phyloP scores from a whole-genome alignment of 2,113 vertebrate species.

The Eclectus roratus region DNA sequence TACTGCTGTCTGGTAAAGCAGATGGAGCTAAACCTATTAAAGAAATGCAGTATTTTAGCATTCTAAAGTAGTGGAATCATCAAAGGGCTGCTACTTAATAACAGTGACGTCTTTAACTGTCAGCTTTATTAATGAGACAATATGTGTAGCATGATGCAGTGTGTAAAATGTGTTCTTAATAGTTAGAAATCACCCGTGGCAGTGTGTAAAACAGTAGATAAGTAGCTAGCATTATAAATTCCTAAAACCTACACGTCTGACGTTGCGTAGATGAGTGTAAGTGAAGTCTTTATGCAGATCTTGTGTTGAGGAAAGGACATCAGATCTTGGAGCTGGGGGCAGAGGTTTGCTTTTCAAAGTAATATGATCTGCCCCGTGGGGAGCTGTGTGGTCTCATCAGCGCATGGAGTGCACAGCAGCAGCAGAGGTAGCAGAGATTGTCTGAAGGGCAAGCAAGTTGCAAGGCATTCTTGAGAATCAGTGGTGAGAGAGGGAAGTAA shows the following conservation, averaged over 20 bases:
- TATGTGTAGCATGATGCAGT: neutral
- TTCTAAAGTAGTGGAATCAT: neutral
- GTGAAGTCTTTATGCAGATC: neutral
- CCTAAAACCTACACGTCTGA: neutral
- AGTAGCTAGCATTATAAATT: neutral
- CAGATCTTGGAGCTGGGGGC: neutral
- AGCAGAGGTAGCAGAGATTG: neutral
- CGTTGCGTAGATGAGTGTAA: neutral
- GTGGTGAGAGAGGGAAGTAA: neutral
- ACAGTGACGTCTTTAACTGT: neutral
- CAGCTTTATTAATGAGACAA: neutral
- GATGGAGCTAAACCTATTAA: neutral
- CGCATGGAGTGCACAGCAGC: fast-evolving
- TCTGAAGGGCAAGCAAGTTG: neutral
- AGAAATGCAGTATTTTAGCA: neutral
- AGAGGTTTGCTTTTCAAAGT: neutral
- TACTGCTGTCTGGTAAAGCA: neutral
- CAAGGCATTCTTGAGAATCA: neutral
- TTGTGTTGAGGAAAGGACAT: neutral
- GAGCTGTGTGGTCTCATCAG: neutral
- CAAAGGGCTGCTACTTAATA: neutral
- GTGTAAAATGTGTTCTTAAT: neutral
- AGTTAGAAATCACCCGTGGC: neutral
- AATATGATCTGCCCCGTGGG: neutral
- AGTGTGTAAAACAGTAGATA: neutral